These are phyloP conservation scores for Tiliqua scincoides DNA, from an alignment of 2,113 vertebrate species.

Conservation along the genomic window DNA sequence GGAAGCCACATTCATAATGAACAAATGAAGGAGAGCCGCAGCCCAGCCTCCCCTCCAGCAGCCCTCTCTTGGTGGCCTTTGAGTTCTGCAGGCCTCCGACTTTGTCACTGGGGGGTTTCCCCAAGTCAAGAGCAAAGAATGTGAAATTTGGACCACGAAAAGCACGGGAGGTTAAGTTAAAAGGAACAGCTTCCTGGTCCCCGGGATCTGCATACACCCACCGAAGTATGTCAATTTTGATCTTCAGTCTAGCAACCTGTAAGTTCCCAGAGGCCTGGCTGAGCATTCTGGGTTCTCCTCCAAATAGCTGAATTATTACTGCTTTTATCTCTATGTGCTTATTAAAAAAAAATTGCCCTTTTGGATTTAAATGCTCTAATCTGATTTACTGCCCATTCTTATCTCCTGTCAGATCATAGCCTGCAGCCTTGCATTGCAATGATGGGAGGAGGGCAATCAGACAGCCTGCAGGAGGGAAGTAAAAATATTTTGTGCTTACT, in stretches of 20 bases:
- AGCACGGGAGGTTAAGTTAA: no score
- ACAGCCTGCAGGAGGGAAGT: no score
- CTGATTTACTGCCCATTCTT: not conserved
- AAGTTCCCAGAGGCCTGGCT: not conserved
- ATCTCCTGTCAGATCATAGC: no score
- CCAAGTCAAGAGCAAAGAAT: no score
- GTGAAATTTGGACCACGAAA: not conserved
- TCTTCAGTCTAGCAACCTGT: not conserved
- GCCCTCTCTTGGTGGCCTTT: not conserved
- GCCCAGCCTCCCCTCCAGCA: not conserved
- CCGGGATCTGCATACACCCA: no score
- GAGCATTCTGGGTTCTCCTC: not conserved
- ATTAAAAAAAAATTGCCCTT: not conserved
- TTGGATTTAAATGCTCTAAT: not conserved
- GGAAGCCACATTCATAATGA: conserved; percentile 32
- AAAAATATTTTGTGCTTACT: no score
- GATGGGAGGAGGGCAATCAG: no score
- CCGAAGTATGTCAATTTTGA: not conserved
- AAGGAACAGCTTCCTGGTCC: not conserved
- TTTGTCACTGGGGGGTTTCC: not conserved
- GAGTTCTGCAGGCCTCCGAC: not conserved
- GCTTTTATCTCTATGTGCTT: not conserved
- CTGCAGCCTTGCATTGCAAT: not conserved
- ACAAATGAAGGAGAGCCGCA: not conserved
- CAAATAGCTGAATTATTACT: not conserved